These are phyloP conservation scores for Bombus superbus DNA, from an alignment of 1,140 invertebrate genomes.

Conservation along the genomic window DNA sequence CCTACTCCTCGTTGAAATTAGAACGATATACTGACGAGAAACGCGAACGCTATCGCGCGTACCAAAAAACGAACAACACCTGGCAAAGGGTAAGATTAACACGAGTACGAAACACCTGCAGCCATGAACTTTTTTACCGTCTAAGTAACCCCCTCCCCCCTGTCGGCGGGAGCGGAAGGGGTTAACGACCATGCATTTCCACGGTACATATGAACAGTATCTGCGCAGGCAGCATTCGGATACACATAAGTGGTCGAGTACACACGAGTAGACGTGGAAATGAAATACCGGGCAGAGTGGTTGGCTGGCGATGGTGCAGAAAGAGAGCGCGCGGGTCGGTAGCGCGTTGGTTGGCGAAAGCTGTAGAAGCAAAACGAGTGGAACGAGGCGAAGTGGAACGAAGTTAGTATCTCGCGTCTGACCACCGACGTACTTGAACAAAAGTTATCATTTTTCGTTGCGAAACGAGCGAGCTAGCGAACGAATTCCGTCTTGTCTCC, in stretches of 20 bases:
- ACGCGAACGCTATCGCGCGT: background rate
- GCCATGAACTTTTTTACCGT: slow-evolving; percentile 13
- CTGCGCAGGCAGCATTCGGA: slow-evolving; percentile 47
- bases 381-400: slow-evolving; percentile 63
- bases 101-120: slow-evolving; percentile 11
- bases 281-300: slow-evolving; percentile 44
- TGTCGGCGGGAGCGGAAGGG: background rate
- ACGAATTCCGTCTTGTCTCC: background rate
- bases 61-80: background rate
- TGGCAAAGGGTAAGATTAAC: slow-evolving; percentile 26
- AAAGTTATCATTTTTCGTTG: slow-evolving; percentile 72
- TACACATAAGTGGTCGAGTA: slow-evolving; percentile 52
- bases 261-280: slow-evolving; percentile 48
- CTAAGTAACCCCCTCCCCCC: background rate
- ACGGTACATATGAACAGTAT: slow-evolving; percentile 36
- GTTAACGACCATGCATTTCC: slow-evolving; percentile 6
- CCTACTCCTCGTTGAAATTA: background rate
- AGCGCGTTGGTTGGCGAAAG: background rate
- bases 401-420: slow-evolving; percentile 64
- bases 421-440: slow-evolving; percentile 66
- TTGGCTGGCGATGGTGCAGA: slow-evolving; percentile 18
- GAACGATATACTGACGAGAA: background rate
- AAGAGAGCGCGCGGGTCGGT: background rate
- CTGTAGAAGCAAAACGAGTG: slow-evolving; percentile 15
- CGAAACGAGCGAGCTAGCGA: background rate